These are phyloP conservation scores for Callospermophilus lateralis DNA, from an alignment of 2,113 vertebrate genomes.

Conservation along the genomic window DNA sequence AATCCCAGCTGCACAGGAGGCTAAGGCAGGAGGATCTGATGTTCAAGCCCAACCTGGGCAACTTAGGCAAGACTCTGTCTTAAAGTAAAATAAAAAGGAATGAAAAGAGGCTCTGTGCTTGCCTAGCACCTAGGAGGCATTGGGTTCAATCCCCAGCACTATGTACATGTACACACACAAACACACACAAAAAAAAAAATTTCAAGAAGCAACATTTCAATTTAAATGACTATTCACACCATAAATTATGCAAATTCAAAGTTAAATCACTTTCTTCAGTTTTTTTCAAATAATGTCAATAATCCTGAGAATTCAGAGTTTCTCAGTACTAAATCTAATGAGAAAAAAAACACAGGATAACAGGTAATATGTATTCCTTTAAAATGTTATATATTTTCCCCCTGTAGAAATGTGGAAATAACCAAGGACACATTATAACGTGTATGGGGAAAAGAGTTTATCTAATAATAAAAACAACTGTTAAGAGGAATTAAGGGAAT, in stretches of 20 bases:
- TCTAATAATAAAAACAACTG: neutral
- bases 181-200: too few species aligned
- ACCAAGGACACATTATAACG: neutral
- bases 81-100: neutral
- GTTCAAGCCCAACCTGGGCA: neutral
- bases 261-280: conserved; percentile 2
- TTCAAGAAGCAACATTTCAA: neutral
- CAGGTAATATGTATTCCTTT: conserved; percentile 3
- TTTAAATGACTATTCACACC: conserved; percentile 26
- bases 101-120: neutral
- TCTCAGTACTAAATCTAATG: conserved; percentile 14
- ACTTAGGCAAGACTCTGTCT: neutral
- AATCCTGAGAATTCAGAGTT: neutral
- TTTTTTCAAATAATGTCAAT: neutral
- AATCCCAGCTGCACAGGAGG: neutral
- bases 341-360: conserved; percentile 10
- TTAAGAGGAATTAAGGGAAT: neutral
- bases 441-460: neutral
- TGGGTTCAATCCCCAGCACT: neutral
- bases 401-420: neutral
- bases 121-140: neutral
- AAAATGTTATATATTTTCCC: neutral
- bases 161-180: too few species aligned
- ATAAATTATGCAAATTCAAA: conserved; percentile 1
- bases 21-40: neutral